Percentiles rank a stretch among this genome's conserved stretches.
Evolutionary conservation across 1,140 invertebrate species (phyloP).

Genomic region (Drosophila rhopaloa): DNA sequence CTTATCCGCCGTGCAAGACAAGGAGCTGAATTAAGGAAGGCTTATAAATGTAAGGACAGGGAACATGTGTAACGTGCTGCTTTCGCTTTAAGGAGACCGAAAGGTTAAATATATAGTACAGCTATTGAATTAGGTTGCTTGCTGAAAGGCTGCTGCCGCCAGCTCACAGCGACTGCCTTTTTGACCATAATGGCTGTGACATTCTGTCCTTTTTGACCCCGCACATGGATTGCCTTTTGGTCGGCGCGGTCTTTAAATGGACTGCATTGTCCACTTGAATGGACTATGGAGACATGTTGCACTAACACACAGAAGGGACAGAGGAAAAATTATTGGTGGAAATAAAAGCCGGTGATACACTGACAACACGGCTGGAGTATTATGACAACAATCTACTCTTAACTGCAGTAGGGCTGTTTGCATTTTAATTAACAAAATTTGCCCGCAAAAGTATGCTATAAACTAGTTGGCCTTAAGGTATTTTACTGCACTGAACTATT

Average conservation of each 20-base stretch:
- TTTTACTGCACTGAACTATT: too few relatives aligned
- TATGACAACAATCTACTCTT: slow-evolving; percentile 70
- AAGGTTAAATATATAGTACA: slow-evolving; percentile 54
- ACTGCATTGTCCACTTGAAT: slow-evolving; percentile 52
- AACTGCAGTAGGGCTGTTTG: slow-evolving; percentile 14
- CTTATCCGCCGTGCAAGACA: not conserved
- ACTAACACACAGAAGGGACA: slow-evolving; percentile 1
- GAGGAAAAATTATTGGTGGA: slow-evolving; percentile 8
- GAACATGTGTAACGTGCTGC: slow-evolving; percentile 54
- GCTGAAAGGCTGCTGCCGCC: not conserved
- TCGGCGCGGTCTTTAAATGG: slow-evolving; percentile 35
- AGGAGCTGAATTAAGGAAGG: slow-evolving; percentile 56
- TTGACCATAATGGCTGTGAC: slow-evolving; percentile 63
- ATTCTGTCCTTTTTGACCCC: slow-evolving; percentile 32
- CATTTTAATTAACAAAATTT: slow-evolving; percentile 62
- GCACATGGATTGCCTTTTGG: slow-evolving; percentile 23
- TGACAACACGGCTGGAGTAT: slow-evolving; percentile 66
- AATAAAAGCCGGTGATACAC: slow-evolving; percentile 44
- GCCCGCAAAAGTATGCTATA: too few relatives aligned
- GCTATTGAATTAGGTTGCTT: slow-evolving; percentile 50
- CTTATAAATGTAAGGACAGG: slow-evolving; percentile 57
- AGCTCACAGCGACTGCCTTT: slow-evolving; percentile 22
- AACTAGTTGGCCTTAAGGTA: too few relatives aligned
- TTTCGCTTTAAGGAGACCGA: slow-evolving; percentile 22
- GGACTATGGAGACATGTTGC: slow-evolving; percentile 26